These are phyloP conservation scores for Capra hircus DNA, from an alignment of 2,113 vertebrate species.

Conservation along the genomic window DNA sequence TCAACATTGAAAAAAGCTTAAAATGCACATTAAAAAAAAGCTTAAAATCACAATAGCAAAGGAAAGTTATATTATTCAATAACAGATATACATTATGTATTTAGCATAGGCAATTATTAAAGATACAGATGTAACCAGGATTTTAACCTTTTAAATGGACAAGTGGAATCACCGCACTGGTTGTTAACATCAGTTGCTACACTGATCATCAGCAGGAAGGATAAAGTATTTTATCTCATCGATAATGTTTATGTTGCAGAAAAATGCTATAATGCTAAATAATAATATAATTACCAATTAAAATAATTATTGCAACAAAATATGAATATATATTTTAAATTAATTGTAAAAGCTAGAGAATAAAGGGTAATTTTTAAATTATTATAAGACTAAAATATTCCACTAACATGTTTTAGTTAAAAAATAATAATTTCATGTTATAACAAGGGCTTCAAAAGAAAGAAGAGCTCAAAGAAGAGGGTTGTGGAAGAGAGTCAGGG, in stretches of 20 bases:
- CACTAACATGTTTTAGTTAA: background rate
- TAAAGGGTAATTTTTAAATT: background rate
- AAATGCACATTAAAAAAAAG: background rate
- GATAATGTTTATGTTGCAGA: background rate
- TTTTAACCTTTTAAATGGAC: conserved; percentile 9
- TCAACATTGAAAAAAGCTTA: background rate
- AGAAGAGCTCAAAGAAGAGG: background rate
- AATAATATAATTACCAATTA: background rate
- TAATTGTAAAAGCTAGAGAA: background rate
- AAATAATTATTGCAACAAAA: background rate
- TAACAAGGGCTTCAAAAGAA: background rate
- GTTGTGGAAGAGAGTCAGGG: background rate
- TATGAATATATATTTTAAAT: background rate
- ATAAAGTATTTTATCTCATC: conserved; percentile 8
- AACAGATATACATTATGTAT: background rate
- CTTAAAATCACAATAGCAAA: background rate
- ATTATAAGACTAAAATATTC: background rate
- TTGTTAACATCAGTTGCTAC: background rate
- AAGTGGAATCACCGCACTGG: background rate
- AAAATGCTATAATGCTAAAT: background rate
- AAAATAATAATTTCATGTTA: background rate
- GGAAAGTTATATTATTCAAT: background rate
- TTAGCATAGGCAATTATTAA: background rate
- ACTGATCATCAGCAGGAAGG: background rate
- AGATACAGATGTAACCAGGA: background rate